Conservation (phyloP, 2,113 vertebrate genomes). For the Spea bombifrons region DNA sequence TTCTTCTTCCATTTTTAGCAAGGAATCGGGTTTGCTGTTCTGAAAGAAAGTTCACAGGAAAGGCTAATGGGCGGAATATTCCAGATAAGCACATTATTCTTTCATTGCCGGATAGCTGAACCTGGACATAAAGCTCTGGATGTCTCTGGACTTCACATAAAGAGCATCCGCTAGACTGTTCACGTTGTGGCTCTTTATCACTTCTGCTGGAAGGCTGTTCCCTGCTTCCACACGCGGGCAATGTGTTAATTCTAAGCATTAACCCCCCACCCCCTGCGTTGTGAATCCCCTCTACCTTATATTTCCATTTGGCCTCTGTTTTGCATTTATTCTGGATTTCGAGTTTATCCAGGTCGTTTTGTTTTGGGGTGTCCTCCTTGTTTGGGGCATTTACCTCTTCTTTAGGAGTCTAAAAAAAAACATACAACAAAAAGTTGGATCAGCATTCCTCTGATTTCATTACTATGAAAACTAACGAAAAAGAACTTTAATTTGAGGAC, state of each 20-base stretch:
- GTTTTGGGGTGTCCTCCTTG: constrained; percentile 77
- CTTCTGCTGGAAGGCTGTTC: too few species aligned
- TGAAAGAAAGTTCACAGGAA: constrained; percentile 57
- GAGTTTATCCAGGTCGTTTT: constrained; percentile 86
- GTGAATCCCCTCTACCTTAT: constrained; percentile 77
- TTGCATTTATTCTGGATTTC: constrained; percentile 93
- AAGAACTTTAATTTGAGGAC: too few species aligned
- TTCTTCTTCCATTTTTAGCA: constrained; percentile 97
- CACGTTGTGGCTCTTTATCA: too few species aligned
- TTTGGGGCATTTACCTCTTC: constrained; percentile 78
- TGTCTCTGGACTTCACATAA: too few species aligned
- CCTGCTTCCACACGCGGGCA: too few species aligned
- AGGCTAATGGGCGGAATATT: background rate
- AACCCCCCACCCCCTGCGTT: fast-evolving
- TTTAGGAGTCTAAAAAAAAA: constrained; percentile 75
- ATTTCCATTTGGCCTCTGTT: constrained; percentile 97
- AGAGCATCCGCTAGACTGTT: too few species aligned
- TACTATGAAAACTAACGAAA: too few species aligned
- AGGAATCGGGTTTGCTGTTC: constrained; percentile 97
- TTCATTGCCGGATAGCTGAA: too few species aligned
- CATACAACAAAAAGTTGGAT: background rate
- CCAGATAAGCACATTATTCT: too few species aligned
- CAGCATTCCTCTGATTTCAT: too few species aligned
- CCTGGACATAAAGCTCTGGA: too few species aligned
- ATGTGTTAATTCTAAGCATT: too few species aligned